Evolutionary conservation across 2,797 vertebrate genomes (phyloP).

Genomic region (Anabacerthia variegaticeps): DNA sequence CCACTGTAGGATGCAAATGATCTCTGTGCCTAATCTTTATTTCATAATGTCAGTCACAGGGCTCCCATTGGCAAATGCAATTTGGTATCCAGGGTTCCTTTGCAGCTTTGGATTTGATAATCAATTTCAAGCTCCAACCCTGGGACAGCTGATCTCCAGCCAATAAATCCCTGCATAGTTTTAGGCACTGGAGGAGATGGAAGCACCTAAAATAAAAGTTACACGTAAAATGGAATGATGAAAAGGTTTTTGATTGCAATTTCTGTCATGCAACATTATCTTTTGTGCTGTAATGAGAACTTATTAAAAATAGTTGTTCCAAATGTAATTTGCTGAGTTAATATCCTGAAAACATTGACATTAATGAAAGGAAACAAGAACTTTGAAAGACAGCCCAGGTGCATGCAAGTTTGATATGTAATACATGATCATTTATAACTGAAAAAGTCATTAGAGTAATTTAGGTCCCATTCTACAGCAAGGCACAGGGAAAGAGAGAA

Average conservation of each 20-base stretch:
- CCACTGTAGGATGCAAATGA: not conserved
- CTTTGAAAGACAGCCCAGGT: not conserved
- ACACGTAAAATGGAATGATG: not conserved
- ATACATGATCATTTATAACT: not conserved
- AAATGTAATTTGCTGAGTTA: not conserved
- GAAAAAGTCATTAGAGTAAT: not conserved
- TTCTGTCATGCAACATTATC: not conserved
- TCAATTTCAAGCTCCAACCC: constrained; percentile 76
- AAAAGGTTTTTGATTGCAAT: not conserved
- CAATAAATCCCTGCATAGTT: constrained; percentile 85
- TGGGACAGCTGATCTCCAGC: constrained; percentile 82
- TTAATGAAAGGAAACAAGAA: not conserved
- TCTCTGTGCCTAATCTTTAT: not conserved
- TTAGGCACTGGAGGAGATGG: constrained; percentile 83
- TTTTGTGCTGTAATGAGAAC: not conserved
- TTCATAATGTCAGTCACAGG: constrained; percentile 65
- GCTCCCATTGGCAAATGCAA: constrained; percentile 74
- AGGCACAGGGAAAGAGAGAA: not conserved
- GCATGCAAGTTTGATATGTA: not conserved
- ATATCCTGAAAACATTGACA: not conserved
- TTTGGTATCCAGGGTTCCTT: constrained; percentile 73
- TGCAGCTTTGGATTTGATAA: constrained; percentile 73
- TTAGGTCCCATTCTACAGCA: not conserved
- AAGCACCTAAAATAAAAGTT: constrained; percentile 70
- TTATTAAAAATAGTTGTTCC: not conserved